Conservation (phyloP, 37 sponge, comb jelly and placozoan genomes). For the Diacarnus erythraeanus region DNA sequence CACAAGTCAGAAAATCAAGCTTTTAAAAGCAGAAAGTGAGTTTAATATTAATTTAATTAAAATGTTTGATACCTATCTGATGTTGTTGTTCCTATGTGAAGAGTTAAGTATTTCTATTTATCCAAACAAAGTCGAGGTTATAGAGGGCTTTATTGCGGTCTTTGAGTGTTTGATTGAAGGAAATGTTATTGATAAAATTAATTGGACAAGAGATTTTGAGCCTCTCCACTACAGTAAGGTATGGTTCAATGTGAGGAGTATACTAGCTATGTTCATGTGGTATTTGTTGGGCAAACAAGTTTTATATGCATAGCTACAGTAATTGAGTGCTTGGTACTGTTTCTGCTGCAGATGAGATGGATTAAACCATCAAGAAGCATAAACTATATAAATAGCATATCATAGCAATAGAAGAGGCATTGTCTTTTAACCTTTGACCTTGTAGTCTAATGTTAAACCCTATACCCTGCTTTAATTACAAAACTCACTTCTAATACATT, state of each 20-base stretch:
- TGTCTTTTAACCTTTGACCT: background rate
- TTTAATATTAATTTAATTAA: background rate
- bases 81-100: background rate
- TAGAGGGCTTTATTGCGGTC: constrained; percentile 8
- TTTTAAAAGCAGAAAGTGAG: constrained; percentile 27
- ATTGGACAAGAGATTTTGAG: constrained; percentile 29
- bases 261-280: too few species aligned
- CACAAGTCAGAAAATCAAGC: constrained; percentile 1
- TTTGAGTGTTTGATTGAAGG: constrained; percentile 30
- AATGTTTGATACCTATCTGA: background rate
- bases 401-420: background rate
- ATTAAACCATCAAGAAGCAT: background rate
- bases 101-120: constrained; percentile 6
- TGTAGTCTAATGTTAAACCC: background rate
- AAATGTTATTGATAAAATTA: background rate
- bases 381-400: background rate
- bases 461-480: background rate
- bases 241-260: background rate
- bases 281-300: too few species aligned
- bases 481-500: too few species aligned
- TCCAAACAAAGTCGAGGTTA: constrained; percentile 5
- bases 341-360: background rate
- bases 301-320: background rate
- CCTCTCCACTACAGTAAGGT: background rate
- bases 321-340: too few species aligned